Base-by-base conservation (phyloP, 1,140 invertebrate genomes). In the Drosophila cardini region DNA sequence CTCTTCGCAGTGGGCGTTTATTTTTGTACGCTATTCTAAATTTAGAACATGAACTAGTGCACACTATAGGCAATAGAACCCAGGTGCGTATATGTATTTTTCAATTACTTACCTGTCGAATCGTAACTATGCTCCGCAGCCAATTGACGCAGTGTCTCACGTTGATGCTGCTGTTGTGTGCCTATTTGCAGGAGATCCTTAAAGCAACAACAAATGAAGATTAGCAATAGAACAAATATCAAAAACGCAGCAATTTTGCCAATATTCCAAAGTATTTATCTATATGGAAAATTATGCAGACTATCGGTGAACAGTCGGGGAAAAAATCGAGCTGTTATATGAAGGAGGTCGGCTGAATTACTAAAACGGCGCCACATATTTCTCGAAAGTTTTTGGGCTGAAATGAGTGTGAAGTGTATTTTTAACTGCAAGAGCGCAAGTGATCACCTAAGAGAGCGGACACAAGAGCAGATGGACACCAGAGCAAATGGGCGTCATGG, bases 41-140 rank as follows among this genome's bases (percentile, higher is more conserved):
- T 89, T 62, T 87, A 87, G 84, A 83, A 32, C 46, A 87, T 87
- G 84, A 90, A 89, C 84, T 90, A 76, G 85, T 70, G 80, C 85
- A 89, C 76, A 77, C 40, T 61, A 57, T 69, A 67, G 75, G 46
- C 64, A 42, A 63, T 56, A 55, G 36, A 64, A n/a, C 48, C 53
- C 78, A 87, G 76, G 83, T 85, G 67, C 48, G 72, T 46, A 46
- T 50, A 61, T 48, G 43, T 45, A 11, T 42, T 43, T 32, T 58
- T 45, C 11, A 42, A 52, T 10, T 7, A 56, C 72, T 65, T 78
- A 84, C 83, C 83, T 71, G 76, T 67, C 42, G 84, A 58, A 43
- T 89, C 84, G 76, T 74, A 87, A 40, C 62, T 80, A 4, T 89
- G 72, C 43, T 91, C 87, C 13, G 73, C 81, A 16, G 74, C 70